phyloP scores from a whole-genome alignment of 2,888 invertebrate species.

The Macroteleia sp. region DNA sequence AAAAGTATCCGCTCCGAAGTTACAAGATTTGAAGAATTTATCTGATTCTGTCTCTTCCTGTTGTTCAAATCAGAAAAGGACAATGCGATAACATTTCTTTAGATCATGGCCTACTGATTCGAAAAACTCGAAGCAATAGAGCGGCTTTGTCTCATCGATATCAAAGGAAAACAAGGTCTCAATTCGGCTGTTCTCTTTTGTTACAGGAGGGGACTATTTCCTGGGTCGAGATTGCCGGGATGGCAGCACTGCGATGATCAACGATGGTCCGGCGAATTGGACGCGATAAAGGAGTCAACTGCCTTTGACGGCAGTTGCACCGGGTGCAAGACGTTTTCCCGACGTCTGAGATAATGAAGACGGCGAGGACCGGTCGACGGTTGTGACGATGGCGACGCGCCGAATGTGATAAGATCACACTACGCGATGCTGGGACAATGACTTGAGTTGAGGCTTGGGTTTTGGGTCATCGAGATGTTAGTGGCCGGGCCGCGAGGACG shows the following conservation, averaged over 20 bases:
- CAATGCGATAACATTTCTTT: too few species aligned
- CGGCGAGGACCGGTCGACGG: slow-evolving; percentile 3
- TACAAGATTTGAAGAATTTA: too few species aligned
- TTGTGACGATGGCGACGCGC: slow-evolving; percentile 40
- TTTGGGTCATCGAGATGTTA: slow-evolving; percentile 52
- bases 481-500: slow-evolving; percentile 22
- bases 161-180: slow-evolving; percentile 1
- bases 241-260: not conserved
- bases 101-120: too few species aligned
- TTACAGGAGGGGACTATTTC: not conserved
- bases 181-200: not conserved
- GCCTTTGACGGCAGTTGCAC: not conserved
- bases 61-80: too few species aligned
- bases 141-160: not conserved
- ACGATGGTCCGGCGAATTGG: not conserved
- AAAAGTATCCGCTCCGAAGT: too few species aligned
- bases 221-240: not conserved
- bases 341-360: slow-evolving; percentile 19
- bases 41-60: too few species aligned
- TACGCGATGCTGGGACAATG: slow-evolving; percentile 44
- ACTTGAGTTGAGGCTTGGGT: slow-evolving; percentile 43
- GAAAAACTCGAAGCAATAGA: not conserved
- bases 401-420: slow-evolving; percentile 9
- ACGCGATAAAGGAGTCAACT: not conserved
- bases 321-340: not conserved